phyloP scores from a whole-genome alignment of 2,888 invertebrate genomes.

The Colletes collaris region DNA sequence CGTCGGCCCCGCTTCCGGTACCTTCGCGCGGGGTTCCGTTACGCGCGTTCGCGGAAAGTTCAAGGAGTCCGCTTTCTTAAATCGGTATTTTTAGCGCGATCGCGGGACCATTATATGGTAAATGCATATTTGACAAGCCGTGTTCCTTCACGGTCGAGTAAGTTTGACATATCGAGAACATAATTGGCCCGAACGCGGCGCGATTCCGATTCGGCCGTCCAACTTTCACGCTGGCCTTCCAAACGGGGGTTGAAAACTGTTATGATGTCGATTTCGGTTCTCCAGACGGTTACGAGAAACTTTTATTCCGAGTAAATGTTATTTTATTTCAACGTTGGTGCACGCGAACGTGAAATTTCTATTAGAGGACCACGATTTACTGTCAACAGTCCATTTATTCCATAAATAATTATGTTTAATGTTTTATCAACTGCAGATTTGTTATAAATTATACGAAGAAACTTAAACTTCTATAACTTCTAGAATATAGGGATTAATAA shows the following conservation, averaged over 20 bases:
- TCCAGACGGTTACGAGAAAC: too few species aligned
- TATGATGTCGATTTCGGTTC: too few species aligned
- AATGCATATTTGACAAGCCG: conserved; percentile 43
- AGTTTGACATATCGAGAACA: conserved; percentile 45
- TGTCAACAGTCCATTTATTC: too few species aligned
- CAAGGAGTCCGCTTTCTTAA: conserved; percentile 55
- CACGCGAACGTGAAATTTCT: too few species aligned
- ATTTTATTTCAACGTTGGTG: too few species aligned
- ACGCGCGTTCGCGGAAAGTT: conserved; percentile 58
- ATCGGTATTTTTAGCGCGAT: conserved; percentile 49
- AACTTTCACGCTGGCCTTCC: not conserved
- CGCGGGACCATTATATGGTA: conserved; percentile 57
- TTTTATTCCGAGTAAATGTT: too few species aligned
- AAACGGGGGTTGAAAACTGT: not conserved
- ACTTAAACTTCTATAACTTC: too few species aligned
- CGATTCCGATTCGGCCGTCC: conserved; percentile 5
- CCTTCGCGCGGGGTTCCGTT: conserved; percentile 44
- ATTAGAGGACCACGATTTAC: too few species aligned
- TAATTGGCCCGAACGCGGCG: conserved; percentile 33
- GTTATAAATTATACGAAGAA: too few species aligned
- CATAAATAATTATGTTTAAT: too few species aligned
- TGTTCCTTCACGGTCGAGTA: conserved; percentile 55
- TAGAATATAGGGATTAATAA: too few species aligned
- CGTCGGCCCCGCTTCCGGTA: not conserved
- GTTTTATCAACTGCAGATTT: too few species aligned